phyloP scores from a whole-genome alignment of 1,140 invertebrate species.

The Cotesia typhae region DNA sequence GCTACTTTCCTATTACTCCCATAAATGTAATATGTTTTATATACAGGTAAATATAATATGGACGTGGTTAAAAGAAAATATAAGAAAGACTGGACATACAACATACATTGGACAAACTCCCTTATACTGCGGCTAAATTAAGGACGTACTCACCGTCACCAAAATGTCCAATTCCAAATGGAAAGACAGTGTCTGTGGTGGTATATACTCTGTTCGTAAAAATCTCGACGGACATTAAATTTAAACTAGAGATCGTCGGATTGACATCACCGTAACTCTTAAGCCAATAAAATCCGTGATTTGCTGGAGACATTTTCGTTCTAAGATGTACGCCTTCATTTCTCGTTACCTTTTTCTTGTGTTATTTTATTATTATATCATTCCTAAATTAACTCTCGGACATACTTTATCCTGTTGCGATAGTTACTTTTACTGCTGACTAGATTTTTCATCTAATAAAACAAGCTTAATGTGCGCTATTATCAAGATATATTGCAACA shows the following conservation, averaged over 20 bases:
- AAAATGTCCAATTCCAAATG: neutral
- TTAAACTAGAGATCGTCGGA: conserved; percentile 6
- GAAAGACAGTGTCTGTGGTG: neutral
- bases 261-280: conserved; percentile 11
- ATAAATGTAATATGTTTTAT: conserved; percentile 15
- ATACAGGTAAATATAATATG: conserved; percentile 20
- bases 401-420: too few species aligned
- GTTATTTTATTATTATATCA: too few species aligned
- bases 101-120: neutral
- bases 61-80: too few species aligned
- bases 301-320: conserved; percentile 13
- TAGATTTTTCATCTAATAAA: too few species aligned
- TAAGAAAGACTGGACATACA: too few species aligned
- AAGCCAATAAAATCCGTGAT: neutral
- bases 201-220: neutral
- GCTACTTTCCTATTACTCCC: conserved; percentile 7
- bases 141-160: neutral
- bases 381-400: too few species aligned
- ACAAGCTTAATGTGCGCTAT: too few species aligned
- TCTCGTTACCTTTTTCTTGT: neutral
- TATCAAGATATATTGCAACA: too few species aligned
- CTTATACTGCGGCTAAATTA: neutral
- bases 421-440: too few species aligned
- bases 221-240: conserved; percentile 7
- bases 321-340: neutral